Evolutionary conservation across 1,140 invertebrate genomes (phyloP), one percentile per base, ranked within the genome.

Genomic region (Zaprionus kolodkinae): DNA sequence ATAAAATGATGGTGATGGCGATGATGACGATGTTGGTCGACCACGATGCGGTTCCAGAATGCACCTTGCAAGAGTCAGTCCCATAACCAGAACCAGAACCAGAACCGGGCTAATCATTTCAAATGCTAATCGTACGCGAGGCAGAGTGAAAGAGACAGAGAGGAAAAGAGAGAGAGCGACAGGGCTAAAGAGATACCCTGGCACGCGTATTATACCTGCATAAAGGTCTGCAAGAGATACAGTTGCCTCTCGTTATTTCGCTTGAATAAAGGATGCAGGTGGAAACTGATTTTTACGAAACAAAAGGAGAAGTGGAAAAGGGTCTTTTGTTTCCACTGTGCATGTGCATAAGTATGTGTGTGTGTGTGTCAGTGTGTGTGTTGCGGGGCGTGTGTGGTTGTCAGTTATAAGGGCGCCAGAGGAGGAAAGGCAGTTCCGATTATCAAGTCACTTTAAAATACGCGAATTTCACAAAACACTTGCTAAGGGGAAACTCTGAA

Each of bases 171-270:
- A 63, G 43, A 48, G 7, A 21, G 15, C 45, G 62, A n/a, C n/a
- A n/a, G n/a, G n/a, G n/a, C n/a, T n/a, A n/a, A n/a, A n/a, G n/a
- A n/a, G n/a, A 25, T 45, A 36, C 36, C 65, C 45, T 35, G 71
- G 80, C 83, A 79, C 82, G 83, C 79, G 83, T 86, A 78, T 87
- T 86, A 73, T 86, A 87, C 85, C 78, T 85, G 84, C 84, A 56
- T 70, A 52, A 78, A 12, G 43, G 48, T 12, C 59, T 63, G 25
- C 43, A 52, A 76, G 48, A 79, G 73, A 79, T 89, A 89, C 81
- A 74, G 78, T 89, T 89, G 35, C 72, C 43, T 62, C 54, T 45
- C n/a, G 10, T 52, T 50, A 61, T 43, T 84, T 77, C 65, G 54
- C 77, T 43, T 40, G 81, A 89, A 30, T 6, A 30, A 89, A 89